Percentiles rank a stretch among this genome's conserved stretches.
phyloP scores from a whole-genome alignment of 35 echinoderm and acorn worm species.

The Diadema setosum region DNA sequence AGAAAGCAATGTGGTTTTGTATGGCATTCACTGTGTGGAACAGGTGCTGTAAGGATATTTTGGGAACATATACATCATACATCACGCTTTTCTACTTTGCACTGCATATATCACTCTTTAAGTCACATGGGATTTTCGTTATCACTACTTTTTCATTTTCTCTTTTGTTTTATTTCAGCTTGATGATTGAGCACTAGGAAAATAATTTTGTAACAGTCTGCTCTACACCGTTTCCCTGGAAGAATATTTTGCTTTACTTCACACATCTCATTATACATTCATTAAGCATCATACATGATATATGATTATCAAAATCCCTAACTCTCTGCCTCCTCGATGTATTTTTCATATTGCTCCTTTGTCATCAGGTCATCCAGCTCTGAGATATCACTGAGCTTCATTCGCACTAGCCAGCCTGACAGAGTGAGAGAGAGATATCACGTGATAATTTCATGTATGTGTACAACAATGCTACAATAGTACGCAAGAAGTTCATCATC shows the following conservation, averaged over 20 bases:
- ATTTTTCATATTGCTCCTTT: conserved; percentile 50
- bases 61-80: no score
- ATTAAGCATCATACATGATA: neutral
- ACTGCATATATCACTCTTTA: neutral
- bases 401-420: conserved; percentile 50
- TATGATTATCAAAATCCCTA: conserved; percentile 8
- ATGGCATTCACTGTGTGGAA: no score
- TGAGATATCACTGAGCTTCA: conserved; percentile 24
- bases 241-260: neutral
- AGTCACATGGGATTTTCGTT: neutral
- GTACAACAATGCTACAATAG: neutral
- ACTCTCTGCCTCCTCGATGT: conserved; percentile 5
- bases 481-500: no score
- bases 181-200: neutral
- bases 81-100: no score
- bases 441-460: neutral
- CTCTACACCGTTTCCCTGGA: neutral
- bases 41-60: no score
- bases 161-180: neutral
- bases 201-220: neutral
- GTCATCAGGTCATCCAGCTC: conserved; percentile 48
- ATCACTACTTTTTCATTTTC: neutral
- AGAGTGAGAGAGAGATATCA: neutral
- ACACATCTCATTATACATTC: neutral
- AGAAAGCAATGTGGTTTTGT: no score